Base-by-base conservation (phyloP, 2,113 vertebrate species). In the Amphilophus citrinellus region DNA sequence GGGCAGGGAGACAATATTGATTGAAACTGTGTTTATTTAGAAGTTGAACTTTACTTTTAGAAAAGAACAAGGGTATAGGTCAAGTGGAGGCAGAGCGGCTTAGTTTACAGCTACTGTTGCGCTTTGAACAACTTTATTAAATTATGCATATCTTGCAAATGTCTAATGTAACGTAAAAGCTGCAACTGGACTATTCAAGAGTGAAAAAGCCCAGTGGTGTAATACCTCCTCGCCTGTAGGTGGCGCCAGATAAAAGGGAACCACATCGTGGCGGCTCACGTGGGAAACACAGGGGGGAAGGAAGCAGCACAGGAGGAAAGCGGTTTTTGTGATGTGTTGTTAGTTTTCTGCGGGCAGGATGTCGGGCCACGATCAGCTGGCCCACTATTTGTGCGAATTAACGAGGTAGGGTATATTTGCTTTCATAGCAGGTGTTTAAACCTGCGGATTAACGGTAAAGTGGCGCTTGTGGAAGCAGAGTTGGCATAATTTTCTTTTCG, bases 281-380 rank as follows among this genome's bases (percentile, higher is more conserved):
- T 5, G 22, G 3, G 63, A 20, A 22, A 15, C 2, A 0, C 14
- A 71, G 24, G 11, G n/a, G 27, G 59, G 7, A 10, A 17, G 0
- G 17, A 42, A 63, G 27, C 15, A 30, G 2, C 27, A 42, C 27
- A n/a, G 27, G 22, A 32, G 57, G n/a, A 58, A 66, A 18, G 39
- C 17, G 42, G n/a, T 14, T 58, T 53, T 44, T 44, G 61, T 80
- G 85, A 66, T 88, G 84, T 84, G 90, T 87, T 93, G 87, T 86
- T 73, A 42, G 6, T 22, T 35, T 13, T 47, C 14, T 44, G 5
- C 75, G 37, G 77, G 24, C 73, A 95, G 94, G 63, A 96, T 96
- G 96, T 95, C 95, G 68, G 91, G 77, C 2, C 95, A 96, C 84
- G 95, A 96, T 32, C 95, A 95, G 27, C 75, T 95, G 22, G 94